Evolutionary conservation across 2,113 vertebrate genomes (phyloP), one percentile per base, ranked within the genome.

Genomic region (Cryptoleucopteryx plumbea): DNA sequence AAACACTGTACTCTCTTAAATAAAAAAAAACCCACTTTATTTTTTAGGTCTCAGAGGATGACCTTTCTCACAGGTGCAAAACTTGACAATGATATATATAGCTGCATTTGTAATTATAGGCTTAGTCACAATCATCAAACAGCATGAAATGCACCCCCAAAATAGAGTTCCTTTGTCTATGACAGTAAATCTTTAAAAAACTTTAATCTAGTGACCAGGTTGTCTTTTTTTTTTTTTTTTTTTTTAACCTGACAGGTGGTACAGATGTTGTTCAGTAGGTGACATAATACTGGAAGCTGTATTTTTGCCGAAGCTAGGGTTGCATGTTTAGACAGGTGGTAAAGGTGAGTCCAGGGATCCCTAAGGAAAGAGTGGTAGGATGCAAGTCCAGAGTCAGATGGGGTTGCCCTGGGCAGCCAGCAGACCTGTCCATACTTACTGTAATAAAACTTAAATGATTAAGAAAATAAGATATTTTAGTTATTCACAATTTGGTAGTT

Each of bases 281-380:
- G 26, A 29, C 10, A 4, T 74, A 40, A 52, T 47, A 45, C 5
- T 23, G 22, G 40, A 36, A 4, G 6, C 15, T 19, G 3, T 45
- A 6, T 14, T 91, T 92, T 63, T 68, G 50, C 15, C 34, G 22
- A 47, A 25, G 20, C 38, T n/a, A 43, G 16, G 9, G 21, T 2
- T 5, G 10, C 3, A 2, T 58, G 25, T 55, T 7, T 42, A 42
- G 10, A 50, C 67, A n/a, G 0, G 0, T 32, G 29, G 2, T 23
- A 43, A 62, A n/a, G 26, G 22, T 45, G 32, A 67, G 38, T 63
- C 17, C 62, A 48, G 27, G 10, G 9, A 3, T 1, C 19, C 6
- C 15, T 67, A 21, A 42, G 56, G 5, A 85, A 38, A 61, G 10
- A 19, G 1, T 63, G 23, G 4, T 58, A 29, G 40, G 21, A 18